Percentiles rank a stretch among this genome's conserved stretches.
phyloP scores from a whole-genome alignment of 23 tunicate species.

The Botrylloides violaceus region DNA sequence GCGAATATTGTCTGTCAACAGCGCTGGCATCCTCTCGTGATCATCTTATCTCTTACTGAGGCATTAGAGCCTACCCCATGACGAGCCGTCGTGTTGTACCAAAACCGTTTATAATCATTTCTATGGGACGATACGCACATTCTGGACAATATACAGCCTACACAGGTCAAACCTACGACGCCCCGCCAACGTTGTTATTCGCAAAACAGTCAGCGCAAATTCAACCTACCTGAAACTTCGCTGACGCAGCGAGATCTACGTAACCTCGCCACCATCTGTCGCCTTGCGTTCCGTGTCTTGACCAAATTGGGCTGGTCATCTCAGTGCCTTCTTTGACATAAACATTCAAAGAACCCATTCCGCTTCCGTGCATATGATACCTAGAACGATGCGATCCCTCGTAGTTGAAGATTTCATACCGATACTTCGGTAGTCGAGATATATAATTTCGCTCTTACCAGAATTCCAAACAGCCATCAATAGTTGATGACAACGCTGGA shows the following conservation, averaged over 20 bases:
- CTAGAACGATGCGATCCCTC: background rate
- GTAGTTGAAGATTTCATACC: background rate
- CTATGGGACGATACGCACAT: too few relatives aligned
- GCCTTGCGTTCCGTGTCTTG: constrained; percentile 26
- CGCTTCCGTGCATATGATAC: constrained; percentile 66
- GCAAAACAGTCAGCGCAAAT: too few relatives aligned
- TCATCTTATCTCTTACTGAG: too few relatives aligned
- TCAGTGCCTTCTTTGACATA: constrained; percentile 22
- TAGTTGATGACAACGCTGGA: background rate
- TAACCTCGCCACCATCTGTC: constrained; percentile 30
- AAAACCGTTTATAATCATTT: too few relatives aligned
- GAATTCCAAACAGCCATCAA: constrained; percentile 20
- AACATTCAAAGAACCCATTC: constrained; percentile 61
- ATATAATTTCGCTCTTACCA: background rate
- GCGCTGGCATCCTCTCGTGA: too few relatives aligned
- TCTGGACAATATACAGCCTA: too few relatives aligned
- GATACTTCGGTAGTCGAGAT: background rate
- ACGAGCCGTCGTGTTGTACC: too few relatives aligned
- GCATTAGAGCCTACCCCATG: too few relatives aligned
- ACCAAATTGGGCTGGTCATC: constrained; percentile 21
- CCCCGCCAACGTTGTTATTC: too few relatives aligned
- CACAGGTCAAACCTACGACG: too few relatives aligned
- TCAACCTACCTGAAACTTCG: constrained; percentile 13
- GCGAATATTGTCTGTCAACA: too few relatives aligned
- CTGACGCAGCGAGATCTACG: constrained; percentile 14